Conservation (phyloP, 2,113 vertebrate species). For the Panthera uncia region DNA sequence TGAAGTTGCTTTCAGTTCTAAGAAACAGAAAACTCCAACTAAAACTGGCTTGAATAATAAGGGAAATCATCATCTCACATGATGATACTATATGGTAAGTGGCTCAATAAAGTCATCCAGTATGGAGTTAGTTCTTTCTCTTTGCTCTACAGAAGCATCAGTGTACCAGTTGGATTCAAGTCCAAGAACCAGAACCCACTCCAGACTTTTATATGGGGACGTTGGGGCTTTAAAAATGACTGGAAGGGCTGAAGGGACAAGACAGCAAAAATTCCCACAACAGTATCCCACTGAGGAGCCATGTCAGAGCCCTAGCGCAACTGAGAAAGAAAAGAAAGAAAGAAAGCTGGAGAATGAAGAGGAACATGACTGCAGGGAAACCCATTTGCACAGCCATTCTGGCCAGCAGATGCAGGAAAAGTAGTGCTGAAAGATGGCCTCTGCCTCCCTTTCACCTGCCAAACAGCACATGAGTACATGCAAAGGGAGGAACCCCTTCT, state of each 20-base stretch:
- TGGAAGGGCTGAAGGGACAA: neutral
- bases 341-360: neutral
- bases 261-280: neutral
- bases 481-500: neutral
- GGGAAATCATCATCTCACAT: neutral
- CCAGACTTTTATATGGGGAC: neutral
- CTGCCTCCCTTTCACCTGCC: neutral
- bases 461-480: neutral
- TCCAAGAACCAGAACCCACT: neutral
- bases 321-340: neutral
- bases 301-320: neutral
- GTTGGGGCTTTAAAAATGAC: neutral
- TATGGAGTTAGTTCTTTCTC: neutral
- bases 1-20: neutral
- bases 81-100: neutral
- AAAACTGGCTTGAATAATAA: neutral
- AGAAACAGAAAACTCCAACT: neutral
- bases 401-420: neutral
- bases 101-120: neutral
- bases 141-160: neutral
- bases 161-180: neutral
- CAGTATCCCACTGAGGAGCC: rapidly evolving
- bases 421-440: neutral
- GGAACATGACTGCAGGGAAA: neutral
- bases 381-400: neutral